Evolutionary conservation across 1,140 invertebrate genomes (phyloP), one percentile per base, ranked within the genome.

Genomic region (Teleopsis dalmanni): DNA sequence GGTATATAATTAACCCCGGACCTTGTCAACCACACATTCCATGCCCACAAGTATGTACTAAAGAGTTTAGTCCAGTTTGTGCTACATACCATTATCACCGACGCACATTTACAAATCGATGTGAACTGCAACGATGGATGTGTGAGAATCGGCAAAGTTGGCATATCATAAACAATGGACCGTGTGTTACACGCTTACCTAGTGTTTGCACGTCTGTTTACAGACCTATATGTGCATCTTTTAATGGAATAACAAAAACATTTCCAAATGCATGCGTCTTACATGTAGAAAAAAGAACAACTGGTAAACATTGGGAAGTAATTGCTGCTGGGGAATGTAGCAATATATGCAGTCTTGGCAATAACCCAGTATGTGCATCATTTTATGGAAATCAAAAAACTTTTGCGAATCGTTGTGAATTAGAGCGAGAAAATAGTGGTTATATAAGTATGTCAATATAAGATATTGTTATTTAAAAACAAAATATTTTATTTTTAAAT

Each of bases 141-240:
- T 47, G 45, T 14, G 8, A 45, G 13, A 34, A 18, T 8, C 31
- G 31, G 34, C n/a, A 34, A 34, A 33, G 43, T 45, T 50, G 48
- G 48, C 35, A 38, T 37, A 38, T 50, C 10, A 18, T 50, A 23
- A 27, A 44, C 35, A 26, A 44, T 10, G 48, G 48, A 13, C 42
- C 14, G 18, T 50, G 48, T 36, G n/a, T n/a, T n/a, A n/a, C n/a
- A n/a, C n/a, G n/a, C n/a, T n/a, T n/a, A n/a, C n/a, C n/a, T n/a
- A n/a, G n/a, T n/a, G 14, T 26, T 9, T 42, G 43, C 29, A 23
- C 43, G 1, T 5, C 4, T 13, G 43, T 33, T 18, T 45, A 45
- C 34, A 35, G 23, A n/a, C 43, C 43, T 10, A 22, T 45, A 13
- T 45, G 43, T 35, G 43, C 43, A 16, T 16, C 16, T 18, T 23